A percentile compares a stretch with the other conserved stretches of the same genome.
Conservation (phyloP, 2,888 invertebrate genomes). For the Silvanus unidentatus region DNA sequence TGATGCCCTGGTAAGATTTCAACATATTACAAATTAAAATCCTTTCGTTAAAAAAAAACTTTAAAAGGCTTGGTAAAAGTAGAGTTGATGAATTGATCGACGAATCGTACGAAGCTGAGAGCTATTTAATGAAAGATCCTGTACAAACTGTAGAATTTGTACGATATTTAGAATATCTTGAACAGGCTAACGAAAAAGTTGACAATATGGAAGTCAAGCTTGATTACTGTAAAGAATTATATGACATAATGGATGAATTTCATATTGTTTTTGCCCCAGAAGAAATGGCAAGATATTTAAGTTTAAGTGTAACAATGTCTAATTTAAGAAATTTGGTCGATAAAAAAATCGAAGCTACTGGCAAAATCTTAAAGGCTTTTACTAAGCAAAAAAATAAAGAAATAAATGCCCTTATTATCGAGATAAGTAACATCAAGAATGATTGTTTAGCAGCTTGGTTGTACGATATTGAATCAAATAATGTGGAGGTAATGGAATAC, state of each 20-base stretch:
- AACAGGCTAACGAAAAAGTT: conserved; percentile 60
- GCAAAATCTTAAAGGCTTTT: conserved; percentile 64
- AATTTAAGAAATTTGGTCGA: conserved; percentile 65
- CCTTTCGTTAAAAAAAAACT: neutral
- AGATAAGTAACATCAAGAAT: conserved; percentile 66
- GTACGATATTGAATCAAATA: conserved; percentile 65
- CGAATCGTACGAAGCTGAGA: conserved; percentile 59
- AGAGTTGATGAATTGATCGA: conserved; percentile 52
- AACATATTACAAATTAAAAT: too few relatives aligned
- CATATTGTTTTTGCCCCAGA: conserved; percentile 66
- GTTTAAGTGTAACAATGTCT: conserved; percentile 58
- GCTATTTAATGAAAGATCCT: conserved; percentile 60
- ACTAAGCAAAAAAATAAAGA: conserved; percentile 72
- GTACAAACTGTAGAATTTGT: conserved; percentile 67
- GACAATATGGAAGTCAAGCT: conserved; percentile 65
- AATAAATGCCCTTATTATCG: conserved; percentile 64
- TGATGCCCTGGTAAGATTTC: conserved; percentile 66
- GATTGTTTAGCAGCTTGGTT: conserved; percentile 70
- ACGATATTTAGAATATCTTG: conserved; percentile 63
- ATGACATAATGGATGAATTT: conserved; percentile 78
- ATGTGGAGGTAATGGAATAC: conserved; percentile 57
- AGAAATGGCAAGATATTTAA: conserved; percentile 59
- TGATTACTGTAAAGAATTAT: conserved; percentile 76
- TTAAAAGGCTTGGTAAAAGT: conserved; percentile 50
- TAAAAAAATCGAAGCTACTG: conserved; percentile 61